Conservation (phyloP, 2,888 invertebrate species). For the Eulithis prunata region DNA sequence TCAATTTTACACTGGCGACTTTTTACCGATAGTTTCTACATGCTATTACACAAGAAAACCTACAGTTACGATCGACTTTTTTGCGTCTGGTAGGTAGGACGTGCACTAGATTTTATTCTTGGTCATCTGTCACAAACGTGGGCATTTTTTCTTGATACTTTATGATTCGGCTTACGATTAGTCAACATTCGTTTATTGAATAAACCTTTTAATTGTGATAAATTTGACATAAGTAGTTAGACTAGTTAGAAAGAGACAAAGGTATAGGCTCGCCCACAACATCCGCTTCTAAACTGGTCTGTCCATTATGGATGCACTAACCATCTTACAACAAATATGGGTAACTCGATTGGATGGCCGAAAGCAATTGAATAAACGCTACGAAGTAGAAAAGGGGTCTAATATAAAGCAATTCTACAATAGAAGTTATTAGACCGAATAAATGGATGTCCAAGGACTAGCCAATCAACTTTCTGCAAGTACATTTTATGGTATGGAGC, state of each 20-base stretch:
- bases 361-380: constrained; percentile 37
- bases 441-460: constrained; percentile 20
- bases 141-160: too few species aligned
- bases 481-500: background rate
- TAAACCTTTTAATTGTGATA: too few species aligned
- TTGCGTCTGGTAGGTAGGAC: too few species aligned
- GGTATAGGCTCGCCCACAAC: constrained; percentile 34
- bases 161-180: background rate
- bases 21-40: too few species aligned
- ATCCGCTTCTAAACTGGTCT: constrained; percentile 37
- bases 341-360: constrained; percentile 38
- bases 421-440: constrained; percentile 32
- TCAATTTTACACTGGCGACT: too few species aligned
- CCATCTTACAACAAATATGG: constrained; percentile 30
- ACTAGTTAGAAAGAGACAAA: constrained; percentile 25
- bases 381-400: constrained; percentile 33
- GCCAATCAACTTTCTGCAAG: constrained; percentile 10
- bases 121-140: too few species aligned
- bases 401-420: constrained; percentile 17
- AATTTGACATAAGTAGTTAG: too few species aligned
- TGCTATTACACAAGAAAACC: too few species aligned
- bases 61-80: too few species aligned
- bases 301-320: constrained; percentile 41
- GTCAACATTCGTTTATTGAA: too few species aligned
- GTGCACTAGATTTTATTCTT: too few species aligned